These are phyloP conservation scores for Brachypodius melanocephalos DNA, from an alignment of 2,113 vertebrate genomes.

Conservation along the genomic window DNA sequence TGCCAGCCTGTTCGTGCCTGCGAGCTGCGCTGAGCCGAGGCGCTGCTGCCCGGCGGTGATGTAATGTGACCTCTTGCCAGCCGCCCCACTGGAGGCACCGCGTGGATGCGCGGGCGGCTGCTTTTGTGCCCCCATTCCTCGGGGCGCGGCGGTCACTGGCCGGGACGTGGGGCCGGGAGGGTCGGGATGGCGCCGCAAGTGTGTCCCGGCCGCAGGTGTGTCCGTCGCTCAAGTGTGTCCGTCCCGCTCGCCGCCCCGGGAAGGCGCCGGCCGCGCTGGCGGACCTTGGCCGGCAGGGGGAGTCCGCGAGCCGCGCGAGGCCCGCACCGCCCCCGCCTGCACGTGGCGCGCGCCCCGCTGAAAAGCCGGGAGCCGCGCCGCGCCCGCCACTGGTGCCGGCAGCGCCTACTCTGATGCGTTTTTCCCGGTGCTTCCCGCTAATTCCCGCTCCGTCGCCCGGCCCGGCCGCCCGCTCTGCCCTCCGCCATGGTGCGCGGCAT, in stretches of 20 bases:
- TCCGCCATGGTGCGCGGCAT: background rate
- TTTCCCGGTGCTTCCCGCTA: background rate
- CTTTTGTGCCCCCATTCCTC: background rate
- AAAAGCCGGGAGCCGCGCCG: slow-evolving; percentile 18
- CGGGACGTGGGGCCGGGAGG: background rate
- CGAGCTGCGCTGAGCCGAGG: background rate
- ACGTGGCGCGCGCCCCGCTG: background rate
- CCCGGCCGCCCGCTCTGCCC: background rate
- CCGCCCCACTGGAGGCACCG: background rate
- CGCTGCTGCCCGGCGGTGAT: background rate
- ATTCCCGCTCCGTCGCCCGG: background rate
- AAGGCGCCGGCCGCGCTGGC: background rate
- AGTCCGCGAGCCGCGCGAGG: background rate
- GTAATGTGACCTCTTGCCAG: background rate
- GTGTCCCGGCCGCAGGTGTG: background rate
- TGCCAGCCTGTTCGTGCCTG: background rate
- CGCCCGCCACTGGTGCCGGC: slow-evolving; percentile 28
- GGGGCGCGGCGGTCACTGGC: background rate
- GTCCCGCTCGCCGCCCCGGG: background rate
- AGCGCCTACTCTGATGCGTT: background rate
- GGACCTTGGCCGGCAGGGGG: slow-evolving; percentile 31
- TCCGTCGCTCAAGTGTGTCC: background rate
- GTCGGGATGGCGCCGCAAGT: background rate
- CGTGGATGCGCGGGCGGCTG: background rate
- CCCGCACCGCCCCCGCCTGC: background rate